phyloP scores from a whole-genome alignment of 1,140 invertebrate species.

The Caerostris darwini region DNA sequence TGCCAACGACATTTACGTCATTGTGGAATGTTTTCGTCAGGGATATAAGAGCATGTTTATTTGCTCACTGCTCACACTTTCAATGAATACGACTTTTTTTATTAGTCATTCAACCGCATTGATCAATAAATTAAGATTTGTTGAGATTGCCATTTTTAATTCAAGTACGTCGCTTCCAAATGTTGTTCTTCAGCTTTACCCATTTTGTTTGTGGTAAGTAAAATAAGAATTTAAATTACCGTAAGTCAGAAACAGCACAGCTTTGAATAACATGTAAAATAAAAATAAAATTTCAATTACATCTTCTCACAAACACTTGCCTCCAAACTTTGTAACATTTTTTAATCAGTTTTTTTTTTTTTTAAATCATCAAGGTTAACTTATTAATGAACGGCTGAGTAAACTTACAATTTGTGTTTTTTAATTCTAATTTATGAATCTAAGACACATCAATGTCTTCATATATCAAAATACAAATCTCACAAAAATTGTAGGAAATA shows the following conservation, averaged over 20 bases:
- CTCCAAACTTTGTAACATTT: neutral
- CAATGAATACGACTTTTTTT: too few relatives aligned
- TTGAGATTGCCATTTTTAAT: neutral
- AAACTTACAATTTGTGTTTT: too few relatives aligned
- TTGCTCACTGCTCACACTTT: too few relatives aligned
- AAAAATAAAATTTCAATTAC: neutral
- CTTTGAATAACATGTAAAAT: neutral
- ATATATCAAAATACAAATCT: too few relatives aligned
- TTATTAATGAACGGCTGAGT: too few relatives aligned
- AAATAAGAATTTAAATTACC: neutral
- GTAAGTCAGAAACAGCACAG: neutral
- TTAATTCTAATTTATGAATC: too few relatives aligned
- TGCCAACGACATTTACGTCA: too few relatives aligned
- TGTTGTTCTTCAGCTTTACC: neutral
- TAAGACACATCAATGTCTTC: too few relatives aligned
- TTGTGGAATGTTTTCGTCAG: too few relatives aligned
- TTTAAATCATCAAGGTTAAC: too few relatives aligned
- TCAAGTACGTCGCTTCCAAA: neutral
- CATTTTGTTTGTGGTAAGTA: neutral
- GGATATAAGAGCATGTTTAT: neutral
- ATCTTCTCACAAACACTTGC: neutral
- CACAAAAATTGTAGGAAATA: too few relatives aligned
- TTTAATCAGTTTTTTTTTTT: too few relatives aligned
- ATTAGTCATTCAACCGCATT: neutral
- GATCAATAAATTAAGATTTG: neutral